phyloP scores from a whole-genome alignment of 1,140 invertebrate species.

The Cylas formicarius region DNA sequence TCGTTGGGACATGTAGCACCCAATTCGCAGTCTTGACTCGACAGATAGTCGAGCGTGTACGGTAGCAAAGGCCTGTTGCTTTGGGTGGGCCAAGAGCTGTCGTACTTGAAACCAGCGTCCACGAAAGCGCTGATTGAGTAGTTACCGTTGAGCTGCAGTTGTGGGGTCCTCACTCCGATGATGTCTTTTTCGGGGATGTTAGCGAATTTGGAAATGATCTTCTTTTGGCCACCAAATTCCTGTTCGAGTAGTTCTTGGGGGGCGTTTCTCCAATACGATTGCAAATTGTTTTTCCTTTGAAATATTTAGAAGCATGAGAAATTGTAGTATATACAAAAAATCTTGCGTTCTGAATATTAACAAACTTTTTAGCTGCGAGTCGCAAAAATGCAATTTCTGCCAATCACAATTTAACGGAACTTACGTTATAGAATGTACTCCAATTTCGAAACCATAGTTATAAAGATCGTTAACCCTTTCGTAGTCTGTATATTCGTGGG shows the following conservation, averaged over 20 bases:
- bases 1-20: slow-evolving; percentile 53
- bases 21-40: slow-evolving; percentile 55
- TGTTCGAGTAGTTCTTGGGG: slow-evolving; percentile 14
- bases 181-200: slow-evolving; percentile 30
- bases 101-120: slow-evolving; percentile 50
- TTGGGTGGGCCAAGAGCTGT: slow-evolving; percentile 55
- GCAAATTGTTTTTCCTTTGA: slow-evolving; percentile 62
- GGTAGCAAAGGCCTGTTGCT: slow-evolving; percentile 46
- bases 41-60: slow-evolving; percentile 60
- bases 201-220: slow-evolving; percentile 30
- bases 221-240: slow-evolving; percentile 31
- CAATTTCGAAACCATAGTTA: slow-evolving; percentile 61
- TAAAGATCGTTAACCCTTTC: slow-evolving; percentile 54
- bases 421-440: slow-evolving; percentile 55
- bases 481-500: slow-evolving; percentile 66
- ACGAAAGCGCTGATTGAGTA: slow-evolving; percentile 48
- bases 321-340: slow-evolving; percentile 1
- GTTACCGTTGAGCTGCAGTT: slow-evolving; percentile 36
- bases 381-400: no score
- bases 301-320: slow-evolving; percentile 31
- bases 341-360: background rate
- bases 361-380: slow-evolving; percentile 13
- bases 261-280: slow-evolving; percentile 29
- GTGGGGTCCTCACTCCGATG: slow-evolving; percentile 28
- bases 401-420: slow-evolving; percentile 15